Conservation (phyloP, 2,113 vertebrate genomes). For the Brachyhypopomus gauderio region DNA sequence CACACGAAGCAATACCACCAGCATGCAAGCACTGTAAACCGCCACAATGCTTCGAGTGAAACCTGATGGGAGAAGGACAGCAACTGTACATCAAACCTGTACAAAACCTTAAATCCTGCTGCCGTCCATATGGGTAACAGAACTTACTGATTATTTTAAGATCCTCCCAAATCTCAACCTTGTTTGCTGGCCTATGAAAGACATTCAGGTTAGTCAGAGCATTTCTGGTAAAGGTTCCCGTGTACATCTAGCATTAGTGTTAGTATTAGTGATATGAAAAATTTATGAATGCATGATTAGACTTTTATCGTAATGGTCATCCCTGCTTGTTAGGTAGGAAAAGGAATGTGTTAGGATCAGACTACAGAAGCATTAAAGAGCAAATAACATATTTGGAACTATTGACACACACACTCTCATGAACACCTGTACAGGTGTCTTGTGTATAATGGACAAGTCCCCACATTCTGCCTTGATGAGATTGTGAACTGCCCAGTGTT, state of each 20-base stretch:
- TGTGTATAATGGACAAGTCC: not conserved
- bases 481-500: not conserved
- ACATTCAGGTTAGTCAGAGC: not conserved
- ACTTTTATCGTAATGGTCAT: too few relatives aligned
- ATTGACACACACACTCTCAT: too few relatives aligned
- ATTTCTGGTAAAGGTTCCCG: not conserved
- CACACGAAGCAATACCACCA: slow-evolving; percentile 89
- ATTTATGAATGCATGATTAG: too few relatives aligned
- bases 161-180: slow-evolving; percentile 98
- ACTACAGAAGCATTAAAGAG: too few relatives aligned
- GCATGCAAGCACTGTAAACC: slow-evolving; percentile 96
- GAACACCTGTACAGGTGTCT: too few relatives aligned
- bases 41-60: slow-evolving; percentile 91
- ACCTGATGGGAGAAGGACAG: slow-evolving; percentile 67
- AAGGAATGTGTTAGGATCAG: too few relatives aligned
- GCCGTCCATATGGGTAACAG: not conserved
- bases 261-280: not conserved
- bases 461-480: not conserved
- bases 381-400: too few relatives aligned
- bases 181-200: slow-evolving; percentile 86
- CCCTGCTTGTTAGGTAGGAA: too few relatives aligned
- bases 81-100: not conserved
- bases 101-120: not conserved
- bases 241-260: not conserved
- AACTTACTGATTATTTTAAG: slow-evolving; percentile 97